Evolutionary conservation across 2,113 vertebrate genomes (phyloP).

Genomic region (Pelvicachromis taeniatus): DNA sequence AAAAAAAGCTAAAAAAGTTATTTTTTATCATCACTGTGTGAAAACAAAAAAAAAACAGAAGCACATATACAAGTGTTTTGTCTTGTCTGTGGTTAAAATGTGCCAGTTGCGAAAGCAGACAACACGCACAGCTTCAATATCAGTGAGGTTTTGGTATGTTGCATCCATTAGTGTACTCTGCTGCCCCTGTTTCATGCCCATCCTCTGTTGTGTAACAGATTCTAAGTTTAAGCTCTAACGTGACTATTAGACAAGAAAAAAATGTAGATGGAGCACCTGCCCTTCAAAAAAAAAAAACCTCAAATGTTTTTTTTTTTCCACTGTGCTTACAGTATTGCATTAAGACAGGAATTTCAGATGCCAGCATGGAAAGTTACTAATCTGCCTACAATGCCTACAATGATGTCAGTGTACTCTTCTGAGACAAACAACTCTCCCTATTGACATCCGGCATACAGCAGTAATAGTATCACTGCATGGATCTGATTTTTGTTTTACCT

Average conservation of each 20-base stretch:
- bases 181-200: not conserved
- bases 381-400: not conserved
- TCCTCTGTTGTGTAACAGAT: not conserved
- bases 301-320: not conserved
- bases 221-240: not conserved
- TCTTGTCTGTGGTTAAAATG: not conserved
- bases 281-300: not conserved
- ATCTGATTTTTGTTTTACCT: not conserved
- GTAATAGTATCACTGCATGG: not conserved
- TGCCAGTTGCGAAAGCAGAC: not conserved
- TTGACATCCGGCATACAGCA: not conserved
- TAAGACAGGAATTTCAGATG: not conserved
- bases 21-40: not conserved
- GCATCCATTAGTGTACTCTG: not conserved
- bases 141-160: not conserved
- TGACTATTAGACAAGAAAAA: not conserved
- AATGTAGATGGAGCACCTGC: not conserved
- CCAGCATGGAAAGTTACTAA: not conserved
- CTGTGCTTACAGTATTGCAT: not conserved
- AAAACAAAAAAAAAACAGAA: fast-evolving
- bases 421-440: not conserved
- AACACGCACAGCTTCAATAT: not conserved
- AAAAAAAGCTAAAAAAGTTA: too few relatives aligned
- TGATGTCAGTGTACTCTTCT: not conserved
- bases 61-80: not conserved